Base-by-base conservation (phyloP, 2,113 vertebrate genomes). In the Triplophysa tibetana region DNA sequence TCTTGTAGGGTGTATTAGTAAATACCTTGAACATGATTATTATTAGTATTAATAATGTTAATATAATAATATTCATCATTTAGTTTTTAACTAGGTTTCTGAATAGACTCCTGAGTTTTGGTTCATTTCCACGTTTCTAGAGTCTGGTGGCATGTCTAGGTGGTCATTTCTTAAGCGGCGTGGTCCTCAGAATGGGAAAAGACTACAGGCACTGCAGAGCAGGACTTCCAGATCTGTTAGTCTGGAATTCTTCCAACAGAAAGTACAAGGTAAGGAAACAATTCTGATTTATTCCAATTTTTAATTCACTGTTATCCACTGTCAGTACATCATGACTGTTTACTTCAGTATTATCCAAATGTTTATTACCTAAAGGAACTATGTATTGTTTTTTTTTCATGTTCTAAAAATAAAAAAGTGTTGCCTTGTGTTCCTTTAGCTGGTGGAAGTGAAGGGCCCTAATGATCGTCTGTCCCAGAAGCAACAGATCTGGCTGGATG, bases 361-460 rank as follows among this genome's bases (percentile, higher is more conserved):
- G 33, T 38, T 38, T 38, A 29, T 29, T 29, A 29, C 33, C 33
- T 38, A 38, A 38, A 38, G 33, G 33, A 38, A 8, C 33, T 38
- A 38, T 38, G 7, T 38, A 38, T 38, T 6, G 33, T 38, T 38
- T 38, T 8, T 7, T 38, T 38, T 38, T 38, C 33, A 38, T 38
- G 33, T 8, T 10, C 43, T 45, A 45, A 45, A 45, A 12, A 45
- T 45, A 45, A 45, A 12, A 43, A 62, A 38, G 3, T 4, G 21
- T 50, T 33, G 50, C 63, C 12, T 12, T 74, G 4, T 80, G 4
- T 78, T 74, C 10, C 88, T 91, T 2, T 33, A 99, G 98, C 85
- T 99, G 87, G 96, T 97, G 85, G 98, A 99, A 81, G 98, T 99
- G 79, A 99, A 99, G 82, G 97, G 98, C 4, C 98, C 98, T 58